Conservation (phyloP, 2,113 vertebrate species). For the Vulpes ferrilata region DNA sequence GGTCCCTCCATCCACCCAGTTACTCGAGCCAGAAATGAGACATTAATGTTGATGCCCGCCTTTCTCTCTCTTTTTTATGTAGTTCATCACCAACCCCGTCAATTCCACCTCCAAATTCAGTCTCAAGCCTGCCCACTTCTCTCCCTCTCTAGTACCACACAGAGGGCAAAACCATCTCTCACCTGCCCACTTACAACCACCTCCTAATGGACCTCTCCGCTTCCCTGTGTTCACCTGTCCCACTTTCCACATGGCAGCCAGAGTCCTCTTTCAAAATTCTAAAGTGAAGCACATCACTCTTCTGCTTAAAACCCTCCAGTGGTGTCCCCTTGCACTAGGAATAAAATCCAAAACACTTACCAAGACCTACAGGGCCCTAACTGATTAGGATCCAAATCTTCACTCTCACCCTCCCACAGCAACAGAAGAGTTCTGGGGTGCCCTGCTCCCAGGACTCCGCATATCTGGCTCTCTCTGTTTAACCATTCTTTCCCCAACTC, state of each 20-base stretch:
- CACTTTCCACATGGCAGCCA: not conserved
- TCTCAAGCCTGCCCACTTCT: not conserved
- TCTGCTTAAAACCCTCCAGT: not conserved
- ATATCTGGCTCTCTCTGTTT: not conserved
- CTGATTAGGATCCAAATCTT: not conserved
- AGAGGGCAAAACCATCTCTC: not conserved
- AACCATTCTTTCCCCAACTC: not conserved
- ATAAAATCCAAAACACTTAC: not conserved
- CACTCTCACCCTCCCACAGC: not conserved
- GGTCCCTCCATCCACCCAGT: not conserved
- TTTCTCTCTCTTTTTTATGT: not conserved
- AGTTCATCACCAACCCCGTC: not conserved
- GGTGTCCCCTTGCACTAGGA: not conserved
- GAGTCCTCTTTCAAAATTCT: no score
- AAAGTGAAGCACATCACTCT: fast-evolving
- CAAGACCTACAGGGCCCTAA: no score
- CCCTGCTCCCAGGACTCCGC: not conserved
- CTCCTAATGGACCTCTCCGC: not conserved
- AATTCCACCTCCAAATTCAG: not conserved
- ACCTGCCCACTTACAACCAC: fast-evolving
- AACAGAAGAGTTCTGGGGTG: not conserved
- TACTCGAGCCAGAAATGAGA: not conserved
- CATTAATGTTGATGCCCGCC: fast-evolving
- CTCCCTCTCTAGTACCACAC: not conserved
- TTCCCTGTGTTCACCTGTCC: no score